These are phyloP conservation scores for Diadema setosum DNA, from an alignment of 35 echinoderm and acorn worm species.

Conservation along the genomic window DNA sequence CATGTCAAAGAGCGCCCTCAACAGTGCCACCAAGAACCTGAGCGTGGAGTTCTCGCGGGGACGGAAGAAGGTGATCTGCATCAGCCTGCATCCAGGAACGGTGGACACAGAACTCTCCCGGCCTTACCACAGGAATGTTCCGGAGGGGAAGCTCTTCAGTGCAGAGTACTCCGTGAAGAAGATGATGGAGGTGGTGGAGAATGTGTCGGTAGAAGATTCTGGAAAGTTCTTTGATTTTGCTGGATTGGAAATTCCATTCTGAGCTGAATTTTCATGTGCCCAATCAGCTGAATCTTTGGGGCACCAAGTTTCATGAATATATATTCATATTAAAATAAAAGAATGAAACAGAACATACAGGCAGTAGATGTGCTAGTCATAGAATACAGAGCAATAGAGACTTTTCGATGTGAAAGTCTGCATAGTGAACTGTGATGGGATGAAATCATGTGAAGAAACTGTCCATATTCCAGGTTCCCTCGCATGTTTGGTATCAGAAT, in stretches of 20 bases:
- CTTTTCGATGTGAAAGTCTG: not conserved
- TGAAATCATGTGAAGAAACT: not conserved
- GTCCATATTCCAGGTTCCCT: too few species aligned
- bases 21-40: conserved; percentile 93
- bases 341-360: not conserved
- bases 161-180: conserved; percentile 57
- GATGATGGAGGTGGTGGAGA: conserved; percentile 58
- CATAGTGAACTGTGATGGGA: not conserved
- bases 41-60: conserved; percentile 76
- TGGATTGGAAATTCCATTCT: conserved; percentile 74
- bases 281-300: too few species aligned
- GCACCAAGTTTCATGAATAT: too few species aligned
- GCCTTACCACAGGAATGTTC: conserved; percentile 76
- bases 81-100: conserved; percentile 80
- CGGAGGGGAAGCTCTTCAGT: conserved; percentile 69
- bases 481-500: too few species aligned
- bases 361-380: not conserved
- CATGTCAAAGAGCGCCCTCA: conserved; percentile 91
- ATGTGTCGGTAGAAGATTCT: conserved; percentile 44
- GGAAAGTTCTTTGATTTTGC: conserved; percentile 79
- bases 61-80: conserved; percentile 62
- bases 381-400: not conserved
- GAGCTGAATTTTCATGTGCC: not conserved
- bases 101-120: conserved; percentile 77
- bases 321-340: not conserved